A percentile compares a stretch with the other conserved stretches of the same genome.
Evolutionary conservation across 2,888 invertebrate species (phyloP).

Genomic region (Tortricodes alternella): DNA sequence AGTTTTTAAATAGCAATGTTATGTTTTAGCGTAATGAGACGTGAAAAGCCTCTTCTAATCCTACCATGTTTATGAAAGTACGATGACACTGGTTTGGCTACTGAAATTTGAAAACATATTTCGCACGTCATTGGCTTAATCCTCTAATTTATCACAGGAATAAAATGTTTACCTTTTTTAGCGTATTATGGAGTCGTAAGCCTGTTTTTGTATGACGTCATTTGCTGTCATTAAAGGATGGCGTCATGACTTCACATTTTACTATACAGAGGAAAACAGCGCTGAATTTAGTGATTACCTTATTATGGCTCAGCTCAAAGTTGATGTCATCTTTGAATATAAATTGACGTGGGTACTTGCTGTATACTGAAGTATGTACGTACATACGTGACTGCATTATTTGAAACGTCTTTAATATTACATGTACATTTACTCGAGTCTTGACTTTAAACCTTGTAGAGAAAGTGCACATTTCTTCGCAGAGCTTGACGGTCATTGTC

Average conservation of each 20-base stretch:
- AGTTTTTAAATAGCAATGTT: background rate
- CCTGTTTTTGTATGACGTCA: background rate
- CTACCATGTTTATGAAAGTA: background rate
- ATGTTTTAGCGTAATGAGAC: background rate
- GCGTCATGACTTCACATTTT: slow-evolving; percentile 8
- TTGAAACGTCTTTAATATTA: slow-evolving; percentile 24
- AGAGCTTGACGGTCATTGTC: slow-evolving; percentile 47
- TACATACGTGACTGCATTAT: slow-evolving; percentile 28
- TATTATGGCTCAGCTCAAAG: slow-evolving; percentile 7
- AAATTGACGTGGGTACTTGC: slow-evolving; percentile 22
- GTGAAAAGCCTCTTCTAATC: background rate
- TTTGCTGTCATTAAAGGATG: slow-evolving; percentile 4
- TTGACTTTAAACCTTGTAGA: slow-evolving; percentile 41
- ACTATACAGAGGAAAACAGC: background rate
- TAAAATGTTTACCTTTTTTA: background rate
- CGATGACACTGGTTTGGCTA: background rate
- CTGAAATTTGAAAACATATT: slow-evolving; percentile 14
- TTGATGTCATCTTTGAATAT: slow-evolving; percentile 24
- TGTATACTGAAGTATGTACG: slow-evolving; percentile 19
- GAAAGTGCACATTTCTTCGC: slow-evolving; percentile 43
- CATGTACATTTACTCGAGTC: slow-evolving; percentile 36
- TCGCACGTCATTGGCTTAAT: slow-evolving; percentile 3
- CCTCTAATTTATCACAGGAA: background rate
- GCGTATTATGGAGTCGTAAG: background rate
- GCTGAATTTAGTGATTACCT: slow-evolving; percentile 8